Evolutionary conservation across 2,888 invertebrate species (phyloP).

Genomic region (Altica lythri): DNA sequence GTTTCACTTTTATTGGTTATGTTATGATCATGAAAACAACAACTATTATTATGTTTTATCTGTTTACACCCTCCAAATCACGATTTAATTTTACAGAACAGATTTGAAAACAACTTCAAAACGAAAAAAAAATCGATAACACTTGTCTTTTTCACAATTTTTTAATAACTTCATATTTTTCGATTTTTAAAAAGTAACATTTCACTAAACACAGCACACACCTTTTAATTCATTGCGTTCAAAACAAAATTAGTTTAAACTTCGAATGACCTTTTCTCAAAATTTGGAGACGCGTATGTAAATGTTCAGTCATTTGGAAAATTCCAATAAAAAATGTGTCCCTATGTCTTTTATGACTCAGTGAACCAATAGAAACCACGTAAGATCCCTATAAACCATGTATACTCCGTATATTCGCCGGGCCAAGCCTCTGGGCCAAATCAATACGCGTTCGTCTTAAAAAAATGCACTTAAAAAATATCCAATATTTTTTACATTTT

Average conservation of each 20-base stretch:
- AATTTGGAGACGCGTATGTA: slow-evolving; percentile 56
- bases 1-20: slow-evolving; percentile 39
- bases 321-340: slow-evolving; percentile 62
- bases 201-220: slow-evolving; percentile 36
- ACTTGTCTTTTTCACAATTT: slow-evolving; percentile 48
- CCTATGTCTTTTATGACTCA: slow-evolving; percentile 59
- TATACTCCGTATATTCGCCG: slow-evolving; percentile 58
- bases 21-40: slow-evolving; percentile 36
- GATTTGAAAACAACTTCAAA: slow-evolving; percentile 50
- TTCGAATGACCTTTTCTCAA: slow-evolving; percentile 52
- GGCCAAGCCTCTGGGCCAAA: slow-evolving; percentile 59
- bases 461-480: slow-evolving; percentile 54
- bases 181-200: slow-evolving; percentile 43
- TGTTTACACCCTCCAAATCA: slow-evolving; percentile 34
- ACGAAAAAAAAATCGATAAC: slow-evolving; percentile 56
- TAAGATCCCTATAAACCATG: slow-evolving; percentile 59
- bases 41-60: slow-evolving; percentile 29
- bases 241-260: slow-evolving; percentile 35
- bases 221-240: slow-evolving; percentile 38
- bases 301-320: slow-evolving; percentile 67
- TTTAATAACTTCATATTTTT: slow-evolving; percentile 46
- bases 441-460: slow-evolving; percentile 58
- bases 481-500: slow-evolving; percentile 43
- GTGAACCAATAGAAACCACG: slow-evolving; percentile 59
- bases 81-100: slow-evolving; percentile 47